Conservation (phyloP, 2,888 invertebrate genomes). For the Polyploca ridens region DNA sequence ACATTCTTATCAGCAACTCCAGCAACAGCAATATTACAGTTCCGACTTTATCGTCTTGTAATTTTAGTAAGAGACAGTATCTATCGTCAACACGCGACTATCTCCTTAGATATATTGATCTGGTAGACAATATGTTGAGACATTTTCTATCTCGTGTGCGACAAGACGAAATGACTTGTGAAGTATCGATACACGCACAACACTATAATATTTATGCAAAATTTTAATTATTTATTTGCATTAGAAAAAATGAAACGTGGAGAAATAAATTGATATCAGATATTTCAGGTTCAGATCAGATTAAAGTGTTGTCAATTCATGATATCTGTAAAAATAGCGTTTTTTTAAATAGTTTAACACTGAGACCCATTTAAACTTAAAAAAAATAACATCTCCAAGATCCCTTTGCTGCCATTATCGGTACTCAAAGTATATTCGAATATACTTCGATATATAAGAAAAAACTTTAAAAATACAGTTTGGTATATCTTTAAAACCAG, state of each 20-base stretch:
- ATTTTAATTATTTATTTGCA: background rate
- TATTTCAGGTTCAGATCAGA: too few species aligned
- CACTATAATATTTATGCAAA: background rate
- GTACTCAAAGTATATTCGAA: too few species aligned
- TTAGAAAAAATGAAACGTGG: background rate
- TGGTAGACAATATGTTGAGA: background rate
- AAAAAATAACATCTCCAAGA: too few species aligned
- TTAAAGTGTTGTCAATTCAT: too few species aligned
- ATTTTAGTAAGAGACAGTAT: background rate
- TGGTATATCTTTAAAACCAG: too few species aligned
- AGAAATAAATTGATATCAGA: background rate
- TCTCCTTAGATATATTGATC: background rate
- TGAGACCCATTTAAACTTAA: too few species aligned
- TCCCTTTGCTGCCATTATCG: too few species aligned
- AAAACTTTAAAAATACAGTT: too few species aligned
- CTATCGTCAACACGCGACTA: background rate
- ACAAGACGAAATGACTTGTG: background rate
- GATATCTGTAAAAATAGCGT: too few species aligned
- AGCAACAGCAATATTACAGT: background rate
- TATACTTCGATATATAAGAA: too few species aligned
- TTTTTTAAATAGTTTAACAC: too few species aligned
- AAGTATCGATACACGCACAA: background rate
- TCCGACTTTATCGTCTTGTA: background rate
- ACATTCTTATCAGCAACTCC: too few species aligned
- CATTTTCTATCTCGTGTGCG: background rate